Base-by-base conservation (phyloP, 1,140 invertebrate genomes). In the Heliothis subflexa region DNA sequence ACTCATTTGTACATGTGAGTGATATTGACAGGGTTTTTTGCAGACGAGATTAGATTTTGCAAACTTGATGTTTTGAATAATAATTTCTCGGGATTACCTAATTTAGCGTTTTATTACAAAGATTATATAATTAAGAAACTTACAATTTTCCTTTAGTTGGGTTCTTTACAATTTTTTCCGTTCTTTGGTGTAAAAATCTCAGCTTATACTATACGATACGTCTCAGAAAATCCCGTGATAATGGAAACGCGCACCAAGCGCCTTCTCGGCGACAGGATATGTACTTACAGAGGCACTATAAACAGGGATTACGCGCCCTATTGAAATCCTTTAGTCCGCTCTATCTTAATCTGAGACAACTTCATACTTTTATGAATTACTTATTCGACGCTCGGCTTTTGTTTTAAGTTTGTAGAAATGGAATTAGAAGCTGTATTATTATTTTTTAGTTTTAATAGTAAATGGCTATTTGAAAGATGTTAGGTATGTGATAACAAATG, bases 261-360 rank as follows among this genome's bases (percentile, higher is more conserved):
- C 85, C 86, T 81, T 61, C 73, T 45, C 70, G 79, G 68, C 78
- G 82, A 86, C 85, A 86, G 83, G 84, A 86, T 83, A 62, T 71
- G 64, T 68, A 82, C 78, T 64, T 14, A 33, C 72, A 78, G 64
- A 75, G 81, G 59, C 70, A 72, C 40, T 78, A 78, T 83, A 81
- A 83, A 86, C 80, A 83, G 52, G 72, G 77, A 78, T 85, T 75
- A 81, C 59, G 57, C 28, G 52, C 70, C 68, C 71, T 84, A 81
- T 82, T 78, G 71, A 81, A 83, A 73, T 82, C 61, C 61, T 59
- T 78, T 72, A 33, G 66, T 61, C 49, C 40, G 25, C 16, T 59
- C 45, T 78, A 70, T 75, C 77, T 78, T 74, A 84, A 81, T 81
- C 83, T 78, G 16, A 57, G 57, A 81, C 64, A 66, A 71, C 75